Base-by-base conservation (phyloP, 2,797 vertebrate genomes). In the Syngnathus acus region DNA sequence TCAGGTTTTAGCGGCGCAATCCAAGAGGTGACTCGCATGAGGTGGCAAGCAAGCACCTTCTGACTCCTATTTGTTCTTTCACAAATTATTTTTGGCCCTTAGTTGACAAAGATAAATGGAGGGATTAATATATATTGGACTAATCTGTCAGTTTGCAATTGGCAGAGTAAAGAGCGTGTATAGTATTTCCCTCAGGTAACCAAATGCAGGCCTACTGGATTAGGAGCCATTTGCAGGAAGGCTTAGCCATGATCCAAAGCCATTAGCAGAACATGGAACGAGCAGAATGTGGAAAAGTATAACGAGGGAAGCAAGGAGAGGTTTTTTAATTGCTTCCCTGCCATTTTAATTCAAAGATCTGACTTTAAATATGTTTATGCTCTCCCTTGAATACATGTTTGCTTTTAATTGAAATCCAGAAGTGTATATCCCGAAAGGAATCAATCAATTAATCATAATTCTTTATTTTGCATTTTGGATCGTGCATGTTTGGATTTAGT, bases 121-220 rank as follows among this genome's bases (percentile, higher is more conserved):
- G 23, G 87, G 91, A 92, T 92, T 92, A 92, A 92, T 92, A 90
- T 93, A 94, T 95, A 96, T 97, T 95, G 94, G 91, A 94, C 91
- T 91, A 95, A 92, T 93, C 91, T 93, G 83, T 78, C 87, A 89
- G 87, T 89, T 88, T 89, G 88, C 87, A 85, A 89, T 85, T 72
- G 84, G 91, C 87, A 87, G 81, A 76, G 88, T 86, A 86, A 78
- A 82, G 86, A 89, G 80, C 88, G 89, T 91, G 91, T 93, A 91
- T 93, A 92, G 94, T 94, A 97, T 98, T 97, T 98, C 95, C 95
- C 95, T 88, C 93, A 95, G 95, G 95, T 94, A 95, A 93, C 92
- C 70, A 84, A 91, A 92, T 85, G 80, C 92, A 93, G 92, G 87
- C 92, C 91, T 92, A 93, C 91, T 92, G 95, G 95, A 98, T 98